A percentile compares a stretch with the other conserved stretches of the same genome.
Conservation (phyloP, 2,113 vertebrate species). For the Oryzias curvinotus region DNA sequence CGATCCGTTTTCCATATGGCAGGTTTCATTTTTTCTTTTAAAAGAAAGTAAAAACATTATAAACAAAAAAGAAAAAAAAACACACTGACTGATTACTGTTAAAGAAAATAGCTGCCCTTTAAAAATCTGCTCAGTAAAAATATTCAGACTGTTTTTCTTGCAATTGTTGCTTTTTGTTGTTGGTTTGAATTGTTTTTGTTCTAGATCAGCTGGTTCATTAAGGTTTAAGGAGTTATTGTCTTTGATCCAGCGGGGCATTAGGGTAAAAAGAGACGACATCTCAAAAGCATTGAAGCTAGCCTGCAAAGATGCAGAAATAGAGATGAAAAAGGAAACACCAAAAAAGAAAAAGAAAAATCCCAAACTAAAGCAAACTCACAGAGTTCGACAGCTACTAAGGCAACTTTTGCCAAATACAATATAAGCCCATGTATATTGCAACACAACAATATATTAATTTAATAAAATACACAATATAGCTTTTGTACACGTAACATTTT, state of each 20-base stretch:
- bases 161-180: conserved; percentile 69
- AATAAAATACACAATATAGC: conserved; percentile 99
- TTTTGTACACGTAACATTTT: conserved; percentile 99
- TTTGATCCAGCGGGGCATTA: conserved; percentile 82
- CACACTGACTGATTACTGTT: conserved; percentile 60
- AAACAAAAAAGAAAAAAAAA: conserved; percentile 56
- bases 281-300: conserved; percentile 89
- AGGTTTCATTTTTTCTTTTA: conserved; percentile 55
- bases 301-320: conserved; percentile 86
- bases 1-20: conserved; percentile 70
- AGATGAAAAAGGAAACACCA: conserved; percentile 70
- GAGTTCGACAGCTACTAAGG: conserved; percentile 99
- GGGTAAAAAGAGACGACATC: conserved; percentile 91
- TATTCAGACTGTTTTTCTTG: conserved; percentile 54
- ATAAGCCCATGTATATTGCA: conserved; percentile 99
- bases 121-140: conserved; percentile 87
- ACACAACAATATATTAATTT: conserved; percentile 99
- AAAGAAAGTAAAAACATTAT: conserved; percentile 58
- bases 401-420: conserved; percentile 99
- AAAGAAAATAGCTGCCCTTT: conserved; percentile 82
- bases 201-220: conserved; percentile 76
- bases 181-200: conserved; percentile 60
- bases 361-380: conserved; percentile 97
- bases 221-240: conserved; percentile 90
- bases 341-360: conserved; percentile 31